These are phyloP conservation scores for Eupeodes luniger DNA, from an alignment of 2,888 invertebrate species.

Conservation along the genomic window DNA sequence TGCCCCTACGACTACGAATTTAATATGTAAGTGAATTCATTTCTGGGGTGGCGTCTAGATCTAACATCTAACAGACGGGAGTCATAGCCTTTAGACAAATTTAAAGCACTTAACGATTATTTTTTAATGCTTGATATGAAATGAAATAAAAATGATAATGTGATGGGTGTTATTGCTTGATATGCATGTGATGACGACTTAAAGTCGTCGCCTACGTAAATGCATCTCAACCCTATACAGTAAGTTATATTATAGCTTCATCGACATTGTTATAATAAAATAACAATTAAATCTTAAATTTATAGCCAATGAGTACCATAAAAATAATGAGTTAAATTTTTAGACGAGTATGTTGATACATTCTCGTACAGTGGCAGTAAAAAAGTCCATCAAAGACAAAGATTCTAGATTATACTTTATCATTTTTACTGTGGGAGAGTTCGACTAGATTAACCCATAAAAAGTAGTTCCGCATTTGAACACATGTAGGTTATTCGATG, in stretches of 20 bases:
- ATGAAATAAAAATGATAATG: conserved; percentile 34
- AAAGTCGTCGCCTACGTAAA: not conserved
- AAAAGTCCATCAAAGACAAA: conserved; percentile 21
- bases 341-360: not conserved
- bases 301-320: conserved; percentile 61
- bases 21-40: conserved; percentile 13
- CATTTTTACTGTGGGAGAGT: conserved; percentile 18
- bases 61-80: not conserved
- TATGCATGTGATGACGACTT: conserved; percentile 13
- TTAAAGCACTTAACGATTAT: conserved; percentile 51
- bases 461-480: not conserved
- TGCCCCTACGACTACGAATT: conserved; percentile 1
- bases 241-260: not conserved
- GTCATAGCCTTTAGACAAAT: conserved; percentile 3
- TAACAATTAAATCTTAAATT: conserved; percentile 59
- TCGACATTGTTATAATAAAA: conserved; percentile 1
- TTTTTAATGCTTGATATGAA: conserved; percentile 51
- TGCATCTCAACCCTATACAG: not conserved
- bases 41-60: not conserved
- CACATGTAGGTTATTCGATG: not conserved
- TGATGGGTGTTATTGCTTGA: conserved; percentile 1
- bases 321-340: conserved; percentile 48
- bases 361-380: conserved; percentile 26
- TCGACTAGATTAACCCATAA: not conserved
- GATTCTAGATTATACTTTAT: conserved; percentile 5